phyloP scores from a whole-genome alignment of 2,113 vertebrate genomes.

The Anser brachyrhynchus region DNA sequence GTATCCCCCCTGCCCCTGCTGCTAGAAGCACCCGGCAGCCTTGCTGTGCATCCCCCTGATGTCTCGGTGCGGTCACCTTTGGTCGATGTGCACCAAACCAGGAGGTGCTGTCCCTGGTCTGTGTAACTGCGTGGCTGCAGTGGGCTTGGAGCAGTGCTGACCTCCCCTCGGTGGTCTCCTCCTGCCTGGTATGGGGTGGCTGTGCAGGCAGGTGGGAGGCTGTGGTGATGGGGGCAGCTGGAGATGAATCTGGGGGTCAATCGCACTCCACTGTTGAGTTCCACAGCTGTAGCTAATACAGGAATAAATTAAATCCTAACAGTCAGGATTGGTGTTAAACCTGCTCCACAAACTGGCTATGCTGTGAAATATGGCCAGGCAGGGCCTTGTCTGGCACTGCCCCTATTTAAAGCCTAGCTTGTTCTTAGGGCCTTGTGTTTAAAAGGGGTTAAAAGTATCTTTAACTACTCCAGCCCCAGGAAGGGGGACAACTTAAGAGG shows the following conservation, averaged over 20 bases:
- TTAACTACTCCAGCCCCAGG: not conserved
- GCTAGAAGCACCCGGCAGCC: not conserved
- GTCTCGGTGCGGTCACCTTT: not conserved
- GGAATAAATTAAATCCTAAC: constrained; percentile 10
- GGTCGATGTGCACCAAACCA: not conserved
- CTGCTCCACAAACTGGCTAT: not conserved
- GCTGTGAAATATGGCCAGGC: not conserved
- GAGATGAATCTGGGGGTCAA: constrained; percentile 1
- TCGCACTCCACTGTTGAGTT: not conserved
- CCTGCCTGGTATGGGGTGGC: not conserved
- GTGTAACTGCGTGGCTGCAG: not conserved
- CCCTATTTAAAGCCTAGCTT: not conserved
- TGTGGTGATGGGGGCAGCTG: not conserved
- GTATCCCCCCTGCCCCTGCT: not conserved
- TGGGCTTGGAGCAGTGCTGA: not conserved
- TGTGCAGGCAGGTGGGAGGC: not conserved
- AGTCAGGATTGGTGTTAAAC: constrained; percentile 1
- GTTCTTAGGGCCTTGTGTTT: not conserved
- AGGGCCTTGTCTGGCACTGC: not conserved
- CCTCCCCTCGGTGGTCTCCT: fast-evolving
- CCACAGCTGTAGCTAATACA: not conserved
- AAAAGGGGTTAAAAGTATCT: not conserved
- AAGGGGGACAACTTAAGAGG: not conserved
- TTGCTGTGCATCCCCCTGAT: not conserved
- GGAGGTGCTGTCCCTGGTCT: fast-evolving